These are phyloP conservation scores for Dromius quadrimaculatus DNA, from an alignment of 2,888 invertebrate species.

Conservation along the genomic window DNA sequence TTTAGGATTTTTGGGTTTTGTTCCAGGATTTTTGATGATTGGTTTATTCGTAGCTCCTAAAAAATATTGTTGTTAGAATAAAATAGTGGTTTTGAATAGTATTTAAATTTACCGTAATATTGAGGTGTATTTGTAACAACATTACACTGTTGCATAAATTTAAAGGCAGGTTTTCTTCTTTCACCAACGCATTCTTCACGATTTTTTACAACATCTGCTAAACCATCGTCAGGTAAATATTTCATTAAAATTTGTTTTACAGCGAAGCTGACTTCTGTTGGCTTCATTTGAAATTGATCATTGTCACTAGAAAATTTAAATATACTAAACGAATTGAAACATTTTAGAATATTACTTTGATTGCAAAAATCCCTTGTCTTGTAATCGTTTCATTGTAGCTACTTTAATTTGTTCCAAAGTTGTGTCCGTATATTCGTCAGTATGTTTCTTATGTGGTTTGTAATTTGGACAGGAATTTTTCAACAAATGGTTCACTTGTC, in stretches of 20 bases:
- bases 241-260: conserved; percentile 71
- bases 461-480: conserved; percentile 63
- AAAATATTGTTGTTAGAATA: conserved; percentile 55
- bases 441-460: not conserved
- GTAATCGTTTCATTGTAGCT: conserved; percentile 63
- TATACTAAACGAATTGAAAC: not conserved
- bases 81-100: not conserved
- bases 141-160: conserved; percentile 41
- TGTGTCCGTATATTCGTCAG: conserved; percentile 54
- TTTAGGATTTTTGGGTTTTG: conserved; percentile 66
- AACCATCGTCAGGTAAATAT: conserved; percentile 69
- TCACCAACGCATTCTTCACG: conserved; percentile 54
- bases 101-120: conserved; percentile 34
- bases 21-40: not conserved
- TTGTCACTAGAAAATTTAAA: no score
- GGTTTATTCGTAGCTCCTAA: not conserved
- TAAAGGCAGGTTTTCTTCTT: conserved; percentile 56
- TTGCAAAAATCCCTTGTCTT: conserved; percentile 60
- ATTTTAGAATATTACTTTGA: conserved; percentile 39
- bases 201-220: conserved; percentile 59
- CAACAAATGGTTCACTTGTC: conserved; percentile 70
- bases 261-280: conserved; percentile 68
- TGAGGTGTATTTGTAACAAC: conserved; percentile 23
- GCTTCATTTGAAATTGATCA: conserved; percentile 46
- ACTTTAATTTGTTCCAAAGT: conserved; percentile 63